Conservation (phyloP, 2,113 vertebrate species). For the Oreochromis spilurus region DNA sequence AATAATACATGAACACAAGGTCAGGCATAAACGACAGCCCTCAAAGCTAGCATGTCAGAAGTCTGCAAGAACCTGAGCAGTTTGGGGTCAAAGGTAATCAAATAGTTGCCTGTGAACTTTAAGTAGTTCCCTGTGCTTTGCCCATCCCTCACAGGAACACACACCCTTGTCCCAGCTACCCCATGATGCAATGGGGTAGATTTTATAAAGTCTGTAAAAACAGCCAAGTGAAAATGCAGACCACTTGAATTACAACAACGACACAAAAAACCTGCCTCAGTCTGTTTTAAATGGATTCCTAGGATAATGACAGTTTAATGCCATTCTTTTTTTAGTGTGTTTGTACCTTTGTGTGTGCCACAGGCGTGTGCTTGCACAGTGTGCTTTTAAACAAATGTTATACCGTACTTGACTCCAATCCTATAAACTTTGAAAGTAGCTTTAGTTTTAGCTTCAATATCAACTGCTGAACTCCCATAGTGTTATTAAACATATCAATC, state of each 20-base stretch:
- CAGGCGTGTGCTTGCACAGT: background rate
- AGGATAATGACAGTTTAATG: background rate
- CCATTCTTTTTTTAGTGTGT: background rate
- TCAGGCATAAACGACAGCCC: rapidly evolving
- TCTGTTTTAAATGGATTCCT: background rate
- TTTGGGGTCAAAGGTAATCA: background rate
- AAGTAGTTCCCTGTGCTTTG: background rate
- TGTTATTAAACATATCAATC: constrained; percentile 57
- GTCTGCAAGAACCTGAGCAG: background rate
- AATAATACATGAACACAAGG: background rate
- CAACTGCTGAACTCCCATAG: constrained; percentile 8
- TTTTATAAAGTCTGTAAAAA: background rate
- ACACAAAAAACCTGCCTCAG: background rate
- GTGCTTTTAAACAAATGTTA: background rate
- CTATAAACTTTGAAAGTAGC: constrained; percentile 17
- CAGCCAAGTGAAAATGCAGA: background rate
- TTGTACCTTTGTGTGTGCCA: background rate
- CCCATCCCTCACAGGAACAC: too few relatives aligned
- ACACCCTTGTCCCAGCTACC: background rate
- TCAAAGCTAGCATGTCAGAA: background rate
- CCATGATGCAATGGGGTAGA: background rate
- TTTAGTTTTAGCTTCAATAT: constrained; percentile 3
- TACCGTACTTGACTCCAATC: background rate
- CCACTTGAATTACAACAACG: background rate
- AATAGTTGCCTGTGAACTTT: background rate